Evolutionary conservation across 1,140 invertebrate genomes (phyloP), one percentile per base, ranked within the genome.

Genomic region (Batillaria attramentaria): DNA sequence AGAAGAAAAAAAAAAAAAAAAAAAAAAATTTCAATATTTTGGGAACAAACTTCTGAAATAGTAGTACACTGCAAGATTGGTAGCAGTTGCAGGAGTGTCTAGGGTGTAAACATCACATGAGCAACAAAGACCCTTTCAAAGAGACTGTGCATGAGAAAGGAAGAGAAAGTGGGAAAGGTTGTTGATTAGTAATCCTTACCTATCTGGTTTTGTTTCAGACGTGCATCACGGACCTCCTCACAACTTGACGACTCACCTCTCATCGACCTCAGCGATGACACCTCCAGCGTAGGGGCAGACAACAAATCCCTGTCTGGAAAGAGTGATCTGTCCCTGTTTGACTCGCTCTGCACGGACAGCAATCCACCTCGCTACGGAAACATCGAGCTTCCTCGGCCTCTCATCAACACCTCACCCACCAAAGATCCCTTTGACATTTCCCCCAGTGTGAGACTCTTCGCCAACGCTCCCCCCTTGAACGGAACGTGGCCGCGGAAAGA

Each of bases 251-350:
- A 91, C 68, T 87, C 84, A 65, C 85, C 89, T n/a, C 75, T 91
- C 4, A 91, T 91, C 72, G 91, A 91, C 80, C 83, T 91, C 18
- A 88, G 85, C 81, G 89, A 90, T 69, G 88, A 89, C 68, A 33
- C 72, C 8, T 76, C 79, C 65, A 54, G 37, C 20, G 39, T 77
- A 43, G 77, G 80, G 31, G 60, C 70, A 37, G 39, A 62, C 37
- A 77, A 75, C 60, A 73, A 39, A 37, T n/a, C 60, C 28, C 31
- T 50, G 57, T 62, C 82, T 0, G 50, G 82, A 33, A 60, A 82
- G 20, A 85, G 62, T 66, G 82, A 85, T 5, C 65, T 87, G n/a
- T 85, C 84, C 20, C 74, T 89, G 18, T 88, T 89, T 82, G 88
- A 89, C 80, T 83, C 85, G 2, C 81, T 89, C 42, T 77, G 84